These are phyloP conservation scores for Caenorhabditis macrosperma DNA, from an alignment of 2,888 invertebrate species.

Conservation along the genomic window DNA sequence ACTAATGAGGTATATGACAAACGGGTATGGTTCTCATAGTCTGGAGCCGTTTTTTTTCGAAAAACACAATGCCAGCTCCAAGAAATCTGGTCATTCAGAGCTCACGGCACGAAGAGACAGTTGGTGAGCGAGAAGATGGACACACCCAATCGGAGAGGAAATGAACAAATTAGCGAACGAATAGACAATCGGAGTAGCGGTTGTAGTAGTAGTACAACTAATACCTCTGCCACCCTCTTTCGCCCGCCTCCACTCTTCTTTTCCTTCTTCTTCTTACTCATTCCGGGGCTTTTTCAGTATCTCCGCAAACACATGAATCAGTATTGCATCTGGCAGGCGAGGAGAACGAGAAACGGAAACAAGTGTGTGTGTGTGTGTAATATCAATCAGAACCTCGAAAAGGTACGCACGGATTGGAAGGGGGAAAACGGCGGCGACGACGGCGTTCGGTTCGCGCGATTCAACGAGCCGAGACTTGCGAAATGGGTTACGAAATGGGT, in stretches of 20 bases:
- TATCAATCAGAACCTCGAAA: background rate
- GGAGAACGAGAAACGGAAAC: slow-evolving; percentile 1
- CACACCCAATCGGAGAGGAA: background rate
- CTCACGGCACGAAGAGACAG: background rate
- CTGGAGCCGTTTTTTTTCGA: no score
- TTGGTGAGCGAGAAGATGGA: background rate
- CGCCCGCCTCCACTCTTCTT: background rate
- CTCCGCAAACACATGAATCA: slow-evolving; percentile 28
- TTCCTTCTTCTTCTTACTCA: background rate
- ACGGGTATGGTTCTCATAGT: no score
- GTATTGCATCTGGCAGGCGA: slow-evolving; percentile 21
- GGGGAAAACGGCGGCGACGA: background rate
- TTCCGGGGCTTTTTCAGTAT: slow-evolving; percentile 7
- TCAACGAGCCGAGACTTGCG: slow-evolving; percentile 42
- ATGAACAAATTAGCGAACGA: slow-evolving; percentile 9
- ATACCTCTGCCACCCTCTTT: no score
- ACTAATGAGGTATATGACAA: no score
- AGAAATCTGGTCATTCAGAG: no score
- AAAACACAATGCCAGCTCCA: no score
- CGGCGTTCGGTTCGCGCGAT: slow-evolving; percentile 14
- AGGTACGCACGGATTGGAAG: background rate
- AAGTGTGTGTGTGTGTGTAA: no score
- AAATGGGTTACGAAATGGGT: slow-evolving; percentile 43
- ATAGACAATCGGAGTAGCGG: background rate
- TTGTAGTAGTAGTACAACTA: slow-evolving; percentile 7